These are phyloP conservation scores for Stictocephala bisonia DNA, from an alignment of 2,888 invertebrate species.

Conservation along the genomic window DNA sequence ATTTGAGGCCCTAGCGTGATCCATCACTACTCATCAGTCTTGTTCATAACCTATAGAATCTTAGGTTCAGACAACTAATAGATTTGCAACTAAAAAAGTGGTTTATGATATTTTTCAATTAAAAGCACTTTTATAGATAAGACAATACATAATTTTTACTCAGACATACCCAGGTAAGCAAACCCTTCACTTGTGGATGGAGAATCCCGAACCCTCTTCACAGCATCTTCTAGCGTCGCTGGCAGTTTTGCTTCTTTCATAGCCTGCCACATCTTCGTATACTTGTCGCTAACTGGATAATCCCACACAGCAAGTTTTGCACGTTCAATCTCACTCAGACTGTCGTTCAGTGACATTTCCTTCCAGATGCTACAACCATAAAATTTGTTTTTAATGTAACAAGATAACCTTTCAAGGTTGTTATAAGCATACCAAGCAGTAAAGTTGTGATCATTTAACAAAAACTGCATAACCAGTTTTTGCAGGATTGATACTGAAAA, in stretches of 20 bases:
- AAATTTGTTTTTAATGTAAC: too few species aligned
- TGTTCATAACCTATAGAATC: too few species aligned
- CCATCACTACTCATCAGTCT: too few species aligned
- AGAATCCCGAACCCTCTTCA: slow-evolving; percentile 76
- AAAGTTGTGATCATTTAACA: too few species aligned
- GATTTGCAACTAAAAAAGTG: neutral
- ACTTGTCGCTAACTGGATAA: slow-evolving; percentile 98
- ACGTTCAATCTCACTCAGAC: slow-evolving; percentile 86
- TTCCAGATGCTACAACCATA: slow-evolving; percentile 94
- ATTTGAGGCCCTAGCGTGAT: too few species aligned
- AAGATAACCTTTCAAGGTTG: too few species aligned
- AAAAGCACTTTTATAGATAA: neutral
- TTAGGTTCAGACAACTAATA: too few species aligned
- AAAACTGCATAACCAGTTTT: too few species aligned
- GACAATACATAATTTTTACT: neutral
- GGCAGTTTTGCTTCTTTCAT: slow-evolving; percentile 91
- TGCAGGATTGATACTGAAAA: too few species aligned
- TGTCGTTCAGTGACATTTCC: slow-evolving; percentile 96
- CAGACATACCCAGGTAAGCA: slow-evolving; percentile 79
- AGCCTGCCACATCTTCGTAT: slow-evolving; percentile 98
- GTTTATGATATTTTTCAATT: neutral
- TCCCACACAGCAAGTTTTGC: slow-evolving; percentile 98
- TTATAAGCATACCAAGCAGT: too few species aligned
- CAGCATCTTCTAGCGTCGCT: slow-evolving; percentile 79
- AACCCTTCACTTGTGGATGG: slow-evolving; percentile 83